phyloP scores from a whole-genome alignment of 2,797 vertebrate genomes.

The Hafferia zeledoni region DNA sequence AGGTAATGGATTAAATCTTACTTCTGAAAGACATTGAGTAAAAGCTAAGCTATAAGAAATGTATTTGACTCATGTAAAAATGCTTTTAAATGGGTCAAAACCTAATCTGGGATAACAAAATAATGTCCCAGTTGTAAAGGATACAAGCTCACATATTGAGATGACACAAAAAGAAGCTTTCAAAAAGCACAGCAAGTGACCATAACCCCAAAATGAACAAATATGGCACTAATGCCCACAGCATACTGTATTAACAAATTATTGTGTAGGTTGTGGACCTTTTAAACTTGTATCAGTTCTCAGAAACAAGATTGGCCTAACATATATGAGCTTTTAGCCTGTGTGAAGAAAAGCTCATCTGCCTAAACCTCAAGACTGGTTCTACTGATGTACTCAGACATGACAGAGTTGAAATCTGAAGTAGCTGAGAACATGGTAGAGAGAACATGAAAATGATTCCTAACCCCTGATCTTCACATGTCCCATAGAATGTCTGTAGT shows the following conservation, averaged over 20 bases:
- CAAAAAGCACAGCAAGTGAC: neutral
- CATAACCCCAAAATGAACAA: neutral
- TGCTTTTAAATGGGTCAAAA: neutral
- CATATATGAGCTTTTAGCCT: neutral
- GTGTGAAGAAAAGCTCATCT: neutral
- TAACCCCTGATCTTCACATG: rapidly evolving
- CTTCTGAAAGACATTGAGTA: neutral
- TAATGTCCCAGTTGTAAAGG: neutral
- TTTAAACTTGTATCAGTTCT: neutral
- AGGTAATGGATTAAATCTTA: neutral
- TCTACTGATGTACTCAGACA: neutral
- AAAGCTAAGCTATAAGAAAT: neutral
- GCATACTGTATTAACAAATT: neutral
- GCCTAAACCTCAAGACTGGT: neutral
- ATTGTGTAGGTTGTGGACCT: neutral
- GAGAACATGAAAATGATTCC: neutral
- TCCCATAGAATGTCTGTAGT: neutral
- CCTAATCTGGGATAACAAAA: neutral
- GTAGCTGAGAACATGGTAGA: neutral
- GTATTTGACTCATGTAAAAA: neutral
- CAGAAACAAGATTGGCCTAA: neutral
- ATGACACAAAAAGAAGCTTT: neutral
- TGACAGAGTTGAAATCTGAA: neutral
- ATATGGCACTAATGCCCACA: neutral
- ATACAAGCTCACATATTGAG: neutral